These are phyloP conservation scores for Antrozous pallidus DNA, from an alignment of 2,797 vertebrate genomes.

Conservation along the genomic window DNA sequence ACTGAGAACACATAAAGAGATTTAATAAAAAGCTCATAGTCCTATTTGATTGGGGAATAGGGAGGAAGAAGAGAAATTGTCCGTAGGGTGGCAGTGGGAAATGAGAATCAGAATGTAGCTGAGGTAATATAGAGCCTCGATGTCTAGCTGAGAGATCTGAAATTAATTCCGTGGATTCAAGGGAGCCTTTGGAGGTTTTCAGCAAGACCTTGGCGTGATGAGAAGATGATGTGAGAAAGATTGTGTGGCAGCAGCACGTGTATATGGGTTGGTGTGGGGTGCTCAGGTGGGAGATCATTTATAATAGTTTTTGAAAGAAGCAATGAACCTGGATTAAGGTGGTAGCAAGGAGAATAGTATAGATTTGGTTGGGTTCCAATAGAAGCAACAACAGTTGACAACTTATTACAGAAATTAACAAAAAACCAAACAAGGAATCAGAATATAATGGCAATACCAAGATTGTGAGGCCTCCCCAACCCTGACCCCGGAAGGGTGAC, in stretches of 20 bases:
- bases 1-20: not conserved
- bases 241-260: not conserved
- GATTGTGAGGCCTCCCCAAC: not conserved
- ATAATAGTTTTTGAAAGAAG: not conserved
- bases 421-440: not conserved
- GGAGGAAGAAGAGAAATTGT: too few species aligned
- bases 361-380: not conserved
- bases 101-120: not conserved
- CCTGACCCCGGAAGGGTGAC: not conserved
- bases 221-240: not conserved
- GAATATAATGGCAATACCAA: not conserved
- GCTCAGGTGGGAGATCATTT: not conserved
- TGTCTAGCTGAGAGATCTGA: not conserved
- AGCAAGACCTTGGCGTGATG: not conserved
- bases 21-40: not conserved
- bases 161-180: not conserved
- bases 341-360: not conserved
- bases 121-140: not conserved
- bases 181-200: not conserved
- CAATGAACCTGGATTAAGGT: not conserved
- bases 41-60: not conserved
- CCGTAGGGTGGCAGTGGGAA: not conserved
- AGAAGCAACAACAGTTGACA: not conserved
- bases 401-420: not conserved
- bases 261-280: not conserved